Evolutionary conservation across 1,140 invertebrate genomes (phyloP).

Genomic region (Penaeus indicus): DNA sequence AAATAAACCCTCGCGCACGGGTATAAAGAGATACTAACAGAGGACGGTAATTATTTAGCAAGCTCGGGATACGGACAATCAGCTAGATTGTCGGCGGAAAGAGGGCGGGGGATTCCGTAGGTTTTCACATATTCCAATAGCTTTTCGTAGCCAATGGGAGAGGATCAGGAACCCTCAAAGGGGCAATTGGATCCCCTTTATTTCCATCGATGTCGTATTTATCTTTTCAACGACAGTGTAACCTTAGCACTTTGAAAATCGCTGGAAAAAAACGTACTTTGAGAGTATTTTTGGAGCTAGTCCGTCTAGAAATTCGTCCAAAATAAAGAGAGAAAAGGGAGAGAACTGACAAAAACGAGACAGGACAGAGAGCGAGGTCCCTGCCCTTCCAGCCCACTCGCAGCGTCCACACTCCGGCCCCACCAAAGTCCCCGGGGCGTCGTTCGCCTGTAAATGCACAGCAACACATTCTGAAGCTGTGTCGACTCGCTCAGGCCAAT

Average conservation of each 20-base stretch:
- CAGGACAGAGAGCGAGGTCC: neutral
- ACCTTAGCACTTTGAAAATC: too few species aligned
- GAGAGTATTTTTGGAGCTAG: too few species aligned
- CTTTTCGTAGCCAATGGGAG: slow-evolving; percentile 46
- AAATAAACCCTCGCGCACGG: slow-evolving; percentile 60
- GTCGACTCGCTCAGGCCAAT: slow-evolving; percentile 59
- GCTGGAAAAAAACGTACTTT: too few species aligned
- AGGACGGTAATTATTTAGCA: slow-evolving; percentile 64
- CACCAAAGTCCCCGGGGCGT: slow-evolving; percentile 55
- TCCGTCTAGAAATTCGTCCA: too few species aligned
- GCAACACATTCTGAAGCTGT: slow-evolving; percentile 63
- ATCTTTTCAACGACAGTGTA: neutral
- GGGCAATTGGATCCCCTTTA: neutral
- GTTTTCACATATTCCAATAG: slow-evolving; percentile 55
- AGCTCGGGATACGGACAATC: slow-evolving; percentile 64
- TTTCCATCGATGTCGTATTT: slow-evolving; percentile 30
- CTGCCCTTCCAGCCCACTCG: too few species aligned
- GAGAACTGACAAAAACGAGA: slow-evolving; percentile 1
- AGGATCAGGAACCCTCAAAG: neutral
- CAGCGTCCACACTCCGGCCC: slow-evolving; percentile 46
- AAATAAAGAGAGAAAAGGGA: neutral
- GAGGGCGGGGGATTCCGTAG: slow-evolving; percentile 54
- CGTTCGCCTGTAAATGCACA: slow-evolving; percentile 63
- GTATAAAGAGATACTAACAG: slow-evolving; percentile 62
- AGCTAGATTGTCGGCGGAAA: slow-evolving; percentile 52